These are phyloP conservation scores for Mesembrinibis cayennensis DNA, from an alignment of 2,113 vertebrate species.

Conservation along the genomic window DNA sequence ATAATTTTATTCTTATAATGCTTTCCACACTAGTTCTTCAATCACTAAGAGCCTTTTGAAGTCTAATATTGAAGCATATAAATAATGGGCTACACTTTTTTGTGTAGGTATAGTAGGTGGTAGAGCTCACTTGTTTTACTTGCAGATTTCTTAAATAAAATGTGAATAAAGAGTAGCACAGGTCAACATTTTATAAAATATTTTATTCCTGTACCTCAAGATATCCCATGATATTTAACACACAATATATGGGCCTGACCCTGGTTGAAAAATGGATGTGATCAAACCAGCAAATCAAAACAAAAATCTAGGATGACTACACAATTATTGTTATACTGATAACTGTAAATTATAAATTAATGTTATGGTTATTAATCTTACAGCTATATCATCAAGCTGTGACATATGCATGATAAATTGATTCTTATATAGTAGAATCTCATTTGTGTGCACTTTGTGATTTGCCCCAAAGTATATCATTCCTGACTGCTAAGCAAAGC, in stretches of 20 bases:
- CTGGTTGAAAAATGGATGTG: neutral
- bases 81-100: neutral
- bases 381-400: neutral
- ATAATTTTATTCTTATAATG: neutral
- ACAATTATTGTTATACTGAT: neutral
- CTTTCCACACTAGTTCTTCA: neutral
- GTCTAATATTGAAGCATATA: neutral
- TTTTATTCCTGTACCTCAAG: neutral
- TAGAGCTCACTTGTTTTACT: neutral
- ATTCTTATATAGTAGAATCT: neutral
- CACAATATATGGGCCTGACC: neutral
- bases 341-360: constrained; percentile 11
- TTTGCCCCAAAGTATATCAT: neutral
- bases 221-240: neutral
- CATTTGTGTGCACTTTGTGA: constrained; percentile 7
- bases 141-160: neutral
- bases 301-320: neutral
- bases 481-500: neutral
- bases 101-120: neutral
- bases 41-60: neutral
- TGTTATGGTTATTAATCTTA: constrained; percentile 22
- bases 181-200: neutral
- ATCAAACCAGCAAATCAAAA: neutral
- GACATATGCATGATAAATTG: constrained; percentile 20
- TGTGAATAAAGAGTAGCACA: neutral